A percentile compares a stretch with the other conserved stretches of the same genome.
Evolutionary conservation across 2,113 vertebrate genomes (phyloP).

Genomic region (Brachionichthys hirsutus): DNA sequence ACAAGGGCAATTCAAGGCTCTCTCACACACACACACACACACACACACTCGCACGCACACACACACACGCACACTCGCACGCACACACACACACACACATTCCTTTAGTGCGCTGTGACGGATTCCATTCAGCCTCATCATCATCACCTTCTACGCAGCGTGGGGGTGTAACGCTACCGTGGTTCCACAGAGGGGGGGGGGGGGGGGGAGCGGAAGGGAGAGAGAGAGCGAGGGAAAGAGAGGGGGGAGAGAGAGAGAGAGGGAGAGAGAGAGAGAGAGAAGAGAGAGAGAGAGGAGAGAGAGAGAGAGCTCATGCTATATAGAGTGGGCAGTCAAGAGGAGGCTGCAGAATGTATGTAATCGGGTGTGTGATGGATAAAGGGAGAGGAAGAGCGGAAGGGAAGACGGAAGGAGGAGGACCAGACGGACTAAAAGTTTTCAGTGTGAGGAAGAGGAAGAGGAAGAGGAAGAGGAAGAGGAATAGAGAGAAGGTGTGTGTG

Average conservation of each 20-base stretch:
- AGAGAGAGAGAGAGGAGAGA: constrained; percentile 22
- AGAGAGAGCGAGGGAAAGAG: constrained; percentile 30
- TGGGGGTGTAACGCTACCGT: constrained; percentile 66
- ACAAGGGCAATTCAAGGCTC: constrained; percentile 52
- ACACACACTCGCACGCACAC: constrained; percentile 3
- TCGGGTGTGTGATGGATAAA: constrained; percentile 25
- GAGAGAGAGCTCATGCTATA: constrained; percentile 43
- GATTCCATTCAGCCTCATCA: constrained; percentile 54
- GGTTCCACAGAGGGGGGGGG: constrained; percentile 74
- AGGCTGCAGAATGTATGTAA: constrained; percentile 46
- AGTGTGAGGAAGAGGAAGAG: constrained; percentile 27
- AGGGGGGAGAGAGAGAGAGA: constrained; percentile 38
- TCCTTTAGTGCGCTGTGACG: constrained; percentile 17
- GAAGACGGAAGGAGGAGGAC: constrained; percentile 16
- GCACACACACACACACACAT: constrained; percentile 12
- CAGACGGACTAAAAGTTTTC: constrained; percentile 71
- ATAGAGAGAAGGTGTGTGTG: constrained; percentile 43
- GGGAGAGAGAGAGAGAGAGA: constrained; percentile 23
- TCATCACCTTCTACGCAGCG: constrained; percentile 44
- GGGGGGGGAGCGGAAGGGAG: constrained; percentile 28
- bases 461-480: constrained; percentile 35
- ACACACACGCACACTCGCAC: constrained; percentile 22
- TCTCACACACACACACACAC: constrained; percentile 1
- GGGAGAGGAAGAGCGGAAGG: constrained; percentile 7
- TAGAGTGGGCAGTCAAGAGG: constrained; percentile 46